Conservation (phyloP, 2,113 vertebrate genomes). For the Gallinago paraguaiae region DNA sequence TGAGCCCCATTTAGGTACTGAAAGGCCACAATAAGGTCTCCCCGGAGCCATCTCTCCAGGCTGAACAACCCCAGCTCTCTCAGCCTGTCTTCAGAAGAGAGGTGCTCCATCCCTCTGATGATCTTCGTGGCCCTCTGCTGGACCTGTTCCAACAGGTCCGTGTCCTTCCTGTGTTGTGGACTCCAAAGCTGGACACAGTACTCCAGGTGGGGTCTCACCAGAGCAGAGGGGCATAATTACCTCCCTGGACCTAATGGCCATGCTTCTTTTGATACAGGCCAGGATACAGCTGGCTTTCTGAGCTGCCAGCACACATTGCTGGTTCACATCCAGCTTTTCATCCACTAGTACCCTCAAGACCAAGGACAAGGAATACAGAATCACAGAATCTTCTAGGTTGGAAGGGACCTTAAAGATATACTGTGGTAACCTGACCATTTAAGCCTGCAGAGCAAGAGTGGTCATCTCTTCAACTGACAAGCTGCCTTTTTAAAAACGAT, state of each 20-base stretch:
- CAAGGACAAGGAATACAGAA: background rate
- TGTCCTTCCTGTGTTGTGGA: background rate
- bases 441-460: background rate
- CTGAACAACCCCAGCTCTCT: background rate
- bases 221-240: background rate
- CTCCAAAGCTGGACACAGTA: background rate
- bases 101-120: background rate
- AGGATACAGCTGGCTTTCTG: fast-evolving
- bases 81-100: background rate
- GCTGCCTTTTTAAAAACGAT: background rate
- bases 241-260: background rate
- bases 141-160: background rate
- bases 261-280: fast-evolving
- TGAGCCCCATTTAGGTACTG: background rate
- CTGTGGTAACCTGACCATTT: background rate
- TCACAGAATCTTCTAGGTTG: too few species aligned
- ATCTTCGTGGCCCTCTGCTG: background rate
- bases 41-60: background rate
- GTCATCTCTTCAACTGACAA: background rate
- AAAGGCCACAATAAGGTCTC: background rate
- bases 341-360: background rate
- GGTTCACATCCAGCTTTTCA: background rate
- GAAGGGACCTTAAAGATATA: too few species aligned
- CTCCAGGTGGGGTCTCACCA: background rate
- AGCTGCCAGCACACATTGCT: fast-evolving